Evolutionary conservation across 1,140 invertebrate species (phyloP).

Genomic region (Teleogryllus occipitalis): DNA sequence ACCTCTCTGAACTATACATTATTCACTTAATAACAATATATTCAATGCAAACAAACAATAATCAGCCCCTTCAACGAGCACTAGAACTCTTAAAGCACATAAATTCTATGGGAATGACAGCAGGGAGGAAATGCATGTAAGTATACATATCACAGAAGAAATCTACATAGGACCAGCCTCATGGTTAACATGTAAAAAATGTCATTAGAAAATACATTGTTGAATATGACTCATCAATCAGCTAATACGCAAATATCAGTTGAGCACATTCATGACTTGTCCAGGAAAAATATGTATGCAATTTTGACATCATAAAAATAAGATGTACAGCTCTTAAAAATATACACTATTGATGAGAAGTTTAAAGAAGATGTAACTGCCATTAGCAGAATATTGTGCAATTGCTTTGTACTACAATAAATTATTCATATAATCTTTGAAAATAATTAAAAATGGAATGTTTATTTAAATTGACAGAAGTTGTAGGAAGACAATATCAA

Average conservation of each 20-base stretch:
- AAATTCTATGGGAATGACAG: not conserved
- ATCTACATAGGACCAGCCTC: slow-evolving; percentile 9
- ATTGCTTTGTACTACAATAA: not conserved
- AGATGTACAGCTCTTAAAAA: not conserved
- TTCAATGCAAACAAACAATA: not conserved
- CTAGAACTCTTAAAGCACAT: not conserved
- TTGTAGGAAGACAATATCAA: not conserved
- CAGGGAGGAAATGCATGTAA: not conserved
- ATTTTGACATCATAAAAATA: not conserved
- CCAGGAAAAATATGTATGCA: not conserved
- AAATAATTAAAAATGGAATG: not conserved
- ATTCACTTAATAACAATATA: not conserved
- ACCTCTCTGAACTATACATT: not conserved
- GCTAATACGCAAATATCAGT: not conserved
- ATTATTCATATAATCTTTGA: not conserved
- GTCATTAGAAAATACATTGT: not conserved
- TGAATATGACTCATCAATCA: not conserved
- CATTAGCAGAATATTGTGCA: not conserved
- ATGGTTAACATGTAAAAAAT: not conserved
- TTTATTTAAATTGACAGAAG: not conserved
- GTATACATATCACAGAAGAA: slow-evolving; percentile 11
- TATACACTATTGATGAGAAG: not conserved
- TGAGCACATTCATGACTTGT: not conserved
- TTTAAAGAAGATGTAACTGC: not conserved
- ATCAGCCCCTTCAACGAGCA: not conserved